Conservation (phyloP, 2,797 vertebrate genomes). For the Masticophis lateralis region DNA sequence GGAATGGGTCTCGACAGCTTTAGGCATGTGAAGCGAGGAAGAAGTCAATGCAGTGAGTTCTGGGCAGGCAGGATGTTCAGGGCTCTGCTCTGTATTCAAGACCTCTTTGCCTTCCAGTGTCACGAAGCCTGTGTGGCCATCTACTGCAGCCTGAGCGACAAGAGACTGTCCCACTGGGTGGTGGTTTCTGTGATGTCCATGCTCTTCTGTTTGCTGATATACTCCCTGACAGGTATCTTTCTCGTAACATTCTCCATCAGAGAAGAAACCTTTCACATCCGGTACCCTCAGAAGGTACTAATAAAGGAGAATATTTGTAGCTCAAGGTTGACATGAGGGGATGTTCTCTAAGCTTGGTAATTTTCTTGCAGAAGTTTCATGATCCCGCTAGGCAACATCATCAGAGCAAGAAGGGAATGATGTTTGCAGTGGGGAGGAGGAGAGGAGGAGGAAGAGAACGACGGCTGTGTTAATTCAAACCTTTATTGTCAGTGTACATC, state of each 20-base stretch:
- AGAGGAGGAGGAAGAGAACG: no score
- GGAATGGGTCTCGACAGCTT: not conserved
- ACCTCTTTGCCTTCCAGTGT: slow-evolving; percentile 75
- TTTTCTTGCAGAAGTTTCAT: not conserved
- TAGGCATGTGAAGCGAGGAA: not conserved
- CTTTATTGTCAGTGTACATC: no score
- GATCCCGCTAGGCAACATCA: not conserved
- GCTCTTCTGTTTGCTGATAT: slow-evolving; percentile 90
- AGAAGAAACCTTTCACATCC: not conserved
- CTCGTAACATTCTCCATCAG: not conserved
- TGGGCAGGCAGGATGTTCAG: not conserved
- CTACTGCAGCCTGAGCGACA: slow-evolving; percentile 91
- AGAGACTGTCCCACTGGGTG: slow-evolving; percentile 85
- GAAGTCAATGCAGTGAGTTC: rapidly evolving
- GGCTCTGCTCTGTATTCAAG: no score
- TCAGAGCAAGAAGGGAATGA: not conserved
- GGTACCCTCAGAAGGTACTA: not conserved
- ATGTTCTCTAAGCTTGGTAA: not conserved
- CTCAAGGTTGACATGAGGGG: not conserved
- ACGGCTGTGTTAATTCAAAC: no score
- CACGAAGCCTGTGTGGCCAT: slow-evolving; percentile 89
- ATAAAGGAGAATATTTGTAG: not conserved
- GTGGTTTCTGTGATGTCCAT: slow-evolving; percentile 83
- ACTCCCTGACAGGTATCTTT: slow-evolving; percentile 88
- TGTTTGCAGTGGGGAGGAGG: not conserved